phyloP scores from a whole-genome alignment of 2,888 invertebrate species.

The Microchrysa polita region DNA sequence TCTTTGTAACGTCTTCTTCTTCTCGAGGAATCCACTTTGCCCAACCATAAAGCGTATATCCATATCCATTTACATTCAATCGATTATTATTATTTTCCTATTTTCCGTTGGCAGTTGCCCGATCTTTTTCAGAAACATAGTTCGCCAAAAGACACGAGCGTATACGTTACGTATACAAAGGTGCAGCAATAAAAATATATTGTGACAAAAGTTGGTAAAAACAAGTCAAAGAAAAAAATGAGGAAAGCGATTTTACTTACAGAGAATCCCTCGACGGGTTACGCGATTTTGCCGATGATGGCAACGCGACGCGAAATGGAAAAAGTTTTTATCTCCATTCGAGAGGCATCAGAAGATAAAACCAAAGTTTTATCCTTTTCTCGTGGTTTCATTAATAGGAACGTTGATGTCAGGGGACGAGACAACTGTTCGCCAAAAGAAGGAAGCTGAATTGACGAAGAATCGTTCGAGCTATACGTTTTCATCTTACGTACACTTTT shows the following conservation, averaged over 20 bases:
- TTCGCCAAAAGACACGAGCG: no score
- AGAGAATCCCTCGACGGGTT: slow-evolving; percentile 4
- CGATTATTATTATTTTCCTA: slow-evolving; percentile 43
- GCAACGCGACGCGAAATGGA: slow-evolving; percentile 43
- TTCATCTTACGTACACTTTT: background rate
- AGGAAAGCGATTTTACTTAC: slow-evolving; percentile 39
- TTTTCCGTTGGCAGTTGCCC: slow-evolving; percentile 11
- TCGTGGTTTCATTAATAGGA: slow-evolving; percentile 34
- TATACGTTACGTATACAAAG: no score
- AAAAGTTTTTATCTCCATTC: slow-evolving; percentile 37
- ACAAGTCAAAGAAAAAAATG: no score
- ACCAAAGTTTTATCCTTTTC: slow-evolving; percentile 31
- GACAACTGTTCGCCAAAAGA: background rate
- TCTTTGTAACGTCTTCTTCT: slow-evolving; percentile 2
- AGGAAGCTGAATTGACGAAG: background rate
- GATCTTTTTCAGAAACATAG: no score
- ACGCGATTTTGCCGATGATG: slow-evolving; percentile 31
- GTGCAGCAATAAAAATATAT: no score
- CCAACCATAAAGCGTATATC: slow-evolving; percentile 2
- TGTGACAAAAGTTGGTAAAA: no score
- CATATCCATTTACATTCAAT: slow-evolving; percentile 28
- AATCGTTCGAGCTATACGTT: background rate
- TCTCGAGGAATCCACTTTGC: slow-evolving; percentile 30
- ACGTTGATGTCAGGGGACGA: background rate
- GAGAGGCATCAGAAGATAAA: slow-evolving; percentile 38